phyloP scores from a whole-genome alignment of 2,797 vertebrate genomes.

The Pitangus sulphuratus region DNA sequence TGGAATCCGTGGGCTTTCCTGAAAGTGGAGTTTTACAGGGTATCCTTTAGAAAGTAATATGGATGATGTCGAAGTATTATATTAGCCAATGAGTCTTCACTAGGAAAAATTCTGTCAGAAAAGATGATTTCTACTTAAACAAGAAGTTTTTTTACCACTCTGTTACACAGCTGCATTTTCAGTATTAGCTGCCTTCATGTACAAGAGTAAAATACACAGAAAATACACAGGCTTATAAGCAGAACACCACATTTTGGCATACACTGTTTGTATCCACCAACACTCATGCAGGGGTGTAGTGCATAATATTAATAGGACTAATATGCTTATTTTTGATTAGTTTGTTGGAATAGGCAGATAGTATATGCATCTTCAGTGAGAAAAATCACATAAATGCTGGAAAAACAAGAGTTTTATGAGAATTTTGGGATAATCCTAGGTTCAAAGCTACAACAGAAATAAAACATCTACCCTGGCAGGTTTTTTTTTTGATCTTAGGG shows the following conservation, averaged over 20 bases:
- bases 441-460: not conserved
- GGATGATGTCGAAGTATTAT: not conserved
- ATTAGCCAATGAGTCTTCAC: not conserved
- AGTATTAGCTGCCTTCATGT: not conserved
- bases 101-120: not conserved
- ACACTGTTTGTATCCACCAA: not conserved
- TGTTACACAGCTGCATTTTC: not conserved
- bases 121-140: not conserved
- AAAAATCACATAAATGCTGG: not conserved
- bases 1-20: not conserved
- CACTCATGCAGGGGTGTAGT: not conserved
- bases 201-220: not conserved
- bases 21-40: not conserved
- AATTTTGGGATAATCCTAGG: not conserved
- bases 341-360: not conserved
- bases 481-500: not conserved
- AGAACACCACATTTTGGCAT: not conserved
- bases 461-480: not conserved
- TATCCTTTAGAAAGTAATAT: not conserved
- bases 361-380: not conserved
- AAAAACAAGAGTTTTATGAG: not conserved
- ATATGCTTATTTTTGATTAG: not conserved
- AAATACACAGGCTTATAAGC: not conserved
- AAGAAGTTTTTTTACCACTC: not conserved
- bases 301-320: not conserved